Percentiles rank a stretch among this genome's conserved stretches.
These are phyloP conservation scores for Muscicapa striata DNA, from an alignment of 2,797 vertebrate genomes.

Conservation along the genomic window DNA sequence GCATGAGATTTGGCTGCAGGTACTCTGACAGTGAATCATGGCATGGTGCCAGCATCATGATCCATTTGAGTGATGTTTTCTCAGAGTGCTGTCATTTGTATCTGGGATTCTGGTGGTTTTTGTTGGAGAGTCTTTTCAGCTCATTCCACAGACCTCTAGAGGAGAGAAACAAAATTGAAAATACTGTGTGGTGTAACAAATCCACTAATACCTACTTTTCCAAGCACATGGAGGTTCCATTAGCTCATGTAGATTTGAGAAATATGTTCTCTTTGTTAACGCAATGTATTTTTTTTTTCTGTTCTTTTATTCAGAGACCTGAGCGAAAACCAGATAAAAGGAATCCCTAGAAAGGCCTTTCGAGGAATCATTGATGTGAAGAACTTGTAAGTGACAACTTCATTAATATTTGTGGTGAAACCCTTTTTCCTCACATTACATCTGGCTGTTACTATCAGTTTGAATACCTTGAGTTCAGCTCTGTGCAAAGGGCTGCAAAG, in stretches of 20 bases:
- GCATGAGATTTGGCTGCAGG: not conserved
- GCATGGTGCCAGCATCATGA: not conserved
- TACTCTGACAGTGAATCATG: not conserved
- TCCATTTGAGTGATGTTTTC: not conserved
- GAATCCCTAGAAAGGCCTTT: conserved; percentile 95
- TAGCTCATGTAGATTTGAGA: conserved; percentile 48
- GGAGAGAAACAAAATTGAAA: conserved; percentile 35
- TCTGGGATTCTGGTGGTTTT: not conserved
- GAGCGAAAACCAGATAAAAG: conserved; percentile 98
- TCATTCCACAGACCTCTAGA: not conserved
- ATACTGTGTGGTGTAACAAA: conserved; percentile 7
- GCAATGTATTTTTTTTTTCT: not conserved
- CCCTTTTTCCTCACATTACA: not conserved
- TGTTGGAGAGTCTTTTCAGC: conserved; percentile 18
- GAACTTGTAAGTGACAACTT: conserved; percentile 90
- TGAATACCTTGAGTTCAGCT: accelerated
- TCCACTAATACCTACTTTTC: conserved; percentile 1
- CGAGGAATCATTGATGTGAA: conserved; percentile 95
- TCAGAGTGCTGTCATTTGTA: not conserved
- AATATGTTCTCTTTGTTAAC: conserved; percentile 33
- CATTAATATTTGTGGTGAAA: conserved; percentile 18
- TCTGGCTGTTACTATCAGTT: not conserved
- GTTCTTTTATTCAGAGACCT: conserved; percentile 86
- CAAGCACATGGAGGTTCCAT: conserved; percentile 15
- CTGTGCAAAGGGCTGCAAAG: not conserved